phyloP scores from a whole-genome alignment of 2,113 vertebrate genomes.

The Aptenodytes forsteri region DNA sequence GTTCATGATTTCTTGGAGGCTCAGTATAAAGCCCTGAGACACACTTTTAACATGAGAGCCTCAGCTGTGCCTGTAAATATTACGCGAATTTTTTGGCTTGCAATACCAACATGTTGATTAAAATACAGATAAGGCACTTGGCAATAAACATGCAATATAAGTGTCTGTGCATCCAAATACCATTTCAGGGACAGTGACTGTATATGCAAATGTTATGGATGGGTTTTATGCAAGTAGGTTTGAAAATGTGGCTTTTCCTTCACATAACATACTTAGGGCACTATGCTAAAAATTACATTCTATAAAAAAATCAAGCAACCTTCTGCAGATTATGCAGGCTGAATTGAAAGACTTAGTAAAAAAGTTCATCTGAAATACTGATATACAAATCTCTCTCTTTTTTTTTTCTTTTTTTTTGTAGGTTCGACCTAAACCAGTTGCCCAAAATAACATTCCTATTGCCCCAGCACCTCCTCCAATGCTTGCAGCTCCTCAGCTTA shows the following conservation, averaged over 20 bases:
- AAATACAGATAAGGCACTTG: neutral
- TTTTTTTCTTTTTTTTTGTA: slow-evolving; percentile 32
- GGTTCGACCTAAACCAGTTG: slow-evolving; percentile 91
- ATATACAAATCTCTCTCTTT: neutral
- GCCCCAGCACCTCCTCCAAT: slow-evolving; percentile 96
- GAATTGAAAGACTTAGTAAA: neutral
- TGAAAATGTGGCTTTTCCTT: slow-evolving; percentile 5
- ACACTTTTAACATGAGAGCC: neutral
- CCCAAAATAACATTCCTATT: slow-evolving; percentile 93
- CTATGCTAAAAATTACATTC: neutral
- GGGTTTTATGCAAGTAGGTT: neutral
- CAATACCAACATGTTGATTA: neutral
- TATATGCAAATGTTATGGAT: neutral
- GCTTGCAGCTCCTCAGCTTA: slow-evolving; percentile 94
- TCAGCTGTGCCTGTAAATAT: slow-evolving; percentile 1
- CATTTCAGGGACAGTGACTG: neutral
- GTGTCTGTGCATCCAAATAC: neutral
- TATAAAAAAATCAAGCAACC: neutral
- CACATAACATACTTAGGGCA: neutral
- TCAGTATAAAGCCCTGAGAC: neutral
- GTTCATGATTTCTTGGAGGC: neutral
- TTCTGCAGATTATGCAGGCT: neutral
- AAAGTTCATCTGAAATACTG: neutral
- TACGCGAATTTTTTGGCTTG: neutral
- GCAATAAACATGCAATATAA: neutral